Base-by-base conservation (phyloP, 2,888 invertebrate species). In the Diarsia brunnea region DNA sequence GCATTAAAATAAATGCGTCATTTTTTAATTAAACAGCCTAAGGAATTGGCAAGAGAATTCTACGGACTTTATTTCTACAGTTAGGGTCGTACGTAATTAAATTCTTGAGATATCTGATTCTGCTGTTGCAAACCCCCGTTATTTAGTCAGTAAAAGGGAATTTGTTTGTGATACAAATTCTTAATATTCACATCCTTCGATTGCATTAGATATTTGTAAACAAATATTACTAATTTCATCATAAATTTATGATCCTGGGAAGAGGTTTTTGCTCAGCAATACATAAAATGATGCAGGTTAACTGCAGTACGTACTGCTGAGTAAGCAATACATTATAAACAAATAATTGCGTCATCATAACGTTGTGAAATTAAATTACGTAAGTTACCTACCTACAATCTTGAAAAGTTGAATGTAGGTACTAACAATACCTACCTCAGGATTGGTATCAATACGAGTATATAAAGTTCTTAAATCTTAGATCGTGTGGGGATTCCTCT, bases 1-100 rank as follows among this genome's bases (percentile, higher is more conserved):
- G 12, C 75, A 49, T 66, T 47, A 64, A 64, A 66, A 10, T 67
- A 12, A 24, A 58, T 63, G 27, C 16, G 10, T 31, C 53, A 12
- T 16, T 61, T 31, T 60, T 43, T 5, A 49, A 75, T n/a, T 43
- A 63, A 24, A 63, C 43, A 43, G 70, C 5, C 12, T 38, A 12
- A 47, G 21, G n/a, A n/a, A 69, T 51, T 24, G 24, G 19, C 21
- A 21, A 61, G 58, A 53, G 58, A 53, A 53, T 14, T 55, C n/a
- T 55, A 55, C n/a, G 24, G 55, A 24, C 0, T n/a, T n/a, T n/a
- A n/a, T n/a, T n/a, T 16, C 47, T 12, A 24, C 1, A 8, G 5
- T 38, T 43, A 19, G 49, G 5, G 8, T 12, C 24, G 38, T 21
- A 16, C 24, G 38, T 21, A 16, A 19, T 71, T n/a, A 12, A 24